A percentile compares a stretch with the other conserved stretches of the same genome.
Conservation (phyloP, 2,797 vertebrate species). For the Perodicticus potto region DNA sequence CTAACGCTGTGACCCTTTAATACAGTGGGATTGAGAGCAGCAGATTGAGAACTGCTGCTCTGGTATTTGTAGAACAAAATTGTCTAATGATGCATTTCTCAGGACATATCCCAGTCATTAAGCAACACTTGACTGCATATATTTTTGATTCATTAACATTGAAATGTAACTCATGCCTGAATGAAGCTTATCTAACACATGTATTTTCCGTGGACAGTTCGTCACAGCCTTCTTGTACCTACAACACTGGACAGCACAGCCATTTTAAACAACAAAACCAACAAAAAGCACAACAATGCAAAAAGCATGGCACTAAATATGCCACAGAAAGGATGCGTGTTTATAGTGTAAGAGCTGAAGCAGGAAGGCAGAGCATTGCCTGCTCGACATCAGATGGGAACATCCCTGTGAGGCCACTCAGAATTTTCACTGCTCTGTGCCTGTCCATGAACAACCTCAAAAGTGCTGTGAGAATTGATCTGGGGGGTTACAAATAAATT, state of each 20-base stretch:
- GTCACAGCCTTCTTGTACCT: neutral
- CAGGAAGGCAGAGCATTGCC: neutral
- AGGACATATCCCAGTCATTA: neutral
- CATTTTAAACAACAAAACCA: conserved; percentile 17
- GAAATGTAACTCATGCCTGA: neutral
- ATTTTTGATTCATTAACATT: conserved; percentile 6
- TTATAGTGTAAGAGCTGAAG: neutral
- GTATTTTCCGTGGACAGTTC: neutral
- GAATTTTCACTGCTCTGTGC: neutral
- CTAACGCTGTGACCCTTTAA: too few species aligned
- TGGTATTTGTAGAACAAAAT: neutral
- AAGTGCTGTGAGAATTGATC: neutral
- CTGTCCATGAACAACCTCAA: neutral
- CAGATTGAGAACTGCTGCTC: too few species aligned
- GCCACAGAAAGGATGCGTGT: neutral
- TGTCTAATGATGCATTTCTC: neutral
- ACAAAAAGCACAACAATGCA: neutral
- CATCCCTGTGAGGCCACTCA: fast-evolving
- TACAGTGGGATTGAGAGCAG: too few species aligned
- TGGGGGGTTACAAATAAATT: neutral
- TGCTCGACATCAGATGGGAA: neutral
- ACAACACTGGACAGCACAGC: neutral
- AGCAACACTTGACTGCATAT: neutral
- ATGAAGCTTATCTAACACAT: neutral
- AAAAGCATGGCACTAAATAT: neutral